phyloP scores from a whole-genome alignment of 2,113 vertebrate species.

The Psettodes erumei region DNA sequence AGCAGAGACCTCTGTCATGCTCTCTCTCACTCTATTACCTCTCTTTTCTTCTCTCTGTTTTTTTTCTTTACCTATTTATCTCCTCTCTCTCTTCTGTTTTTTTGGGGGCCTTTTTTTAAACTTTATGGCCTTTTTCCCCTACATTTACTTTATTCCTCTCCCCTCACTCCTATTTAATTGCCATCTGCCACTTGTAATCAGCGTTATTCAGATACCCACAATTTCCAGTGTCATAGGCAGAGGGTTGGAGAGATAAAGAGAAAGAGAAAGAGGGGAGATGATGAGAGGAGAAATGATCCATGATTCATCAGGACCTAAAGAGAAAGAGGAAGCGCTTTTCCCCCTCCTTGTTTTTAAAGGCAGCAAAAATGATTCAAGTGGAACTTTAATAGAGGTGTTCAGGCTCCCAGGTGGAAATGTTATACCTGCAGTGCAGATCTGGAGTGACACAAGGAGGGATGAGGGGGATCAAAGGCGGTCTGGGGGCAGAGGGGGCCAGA shows the following conservation, averaged over 20 bases:
- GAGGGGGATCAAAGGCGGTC: slow-evolving; percentile 66
- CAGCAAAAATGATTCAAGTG: slow-evolving; percentile 71
- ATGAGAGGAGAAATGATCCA: slow-evolving; percentile 64
- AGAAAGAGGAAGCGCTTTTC: slow-evolving; percentile 53
- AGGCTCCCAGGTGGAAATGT: slow-evolving; percentile 72
- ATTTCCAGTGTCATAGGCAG: slow-evolving; percentile 46
- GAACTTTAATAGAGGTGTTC: slow-evolving; percentile 66
- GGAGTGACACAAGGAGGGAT: slow-evolving; percentile 65
- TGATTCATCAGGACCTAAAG: slow-evolving; percentile 70
- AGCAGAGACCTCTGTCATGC: slow-evolving; percentile 61
- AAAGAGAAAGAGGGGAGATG: slow-evolving; percentile 40
- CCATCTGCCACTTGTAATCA: slow-evolving; percentile 73
- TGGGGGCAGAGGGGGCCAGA: slow-evolving; percentile 49
- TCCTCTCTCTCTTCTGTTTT: not conserved
- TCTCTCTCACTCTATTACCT: slow-evolving; percentile 46
- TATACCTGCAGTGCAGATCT: slow-evolving; percentile 63
- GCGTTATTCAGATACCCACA: slow-evolving; percentile 54
- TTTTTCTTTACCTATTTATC: slow-evolving; percentile 1
- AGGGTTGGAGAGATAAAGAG: slow-evolving; percentile 57
- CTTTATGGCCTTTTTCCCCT: slow-evolving; percentile 7
- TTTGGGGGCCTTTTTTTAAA: not conserved
- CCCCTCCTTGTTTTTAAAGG: slow-evolving; percentile 52
- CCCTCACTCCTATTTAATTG: slow-evolving; percentile 54
- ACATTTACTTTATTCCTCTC: slow-evolving; percentile 36
- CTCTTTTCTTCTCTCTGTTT: slow-evolving; percentile 23